Base-by-base conservation (phyloP, 2,113 vertebrate species). In the Salvelinus sp. region DNA sequence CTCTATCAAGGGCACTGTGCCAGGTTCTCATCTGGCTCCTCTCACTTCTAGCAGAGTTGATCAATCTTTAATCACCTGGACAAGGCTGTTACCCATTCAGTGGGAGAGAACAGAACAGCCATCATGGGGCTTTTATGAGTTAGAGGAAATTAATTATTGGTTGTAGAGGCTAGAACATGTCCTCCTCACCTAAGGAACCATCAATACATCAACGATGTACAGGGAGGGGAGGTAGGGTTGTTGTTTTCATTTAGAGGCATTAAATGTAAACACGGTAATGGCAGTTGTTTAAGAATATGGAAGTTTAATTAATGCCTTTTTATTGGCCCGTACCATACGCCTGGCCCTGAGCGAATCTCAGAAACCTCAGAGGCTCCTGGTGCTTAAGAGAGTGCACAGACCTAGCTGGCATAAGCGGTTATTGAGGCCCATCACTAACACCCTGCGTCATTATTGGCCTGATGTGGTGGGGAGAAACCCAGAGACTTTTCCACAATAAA, bases 11-110 rank as follows among this genome's bases (percentile, higher is more conserved):
- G 30, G 30, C 16, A 48, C 3, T 25, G 20, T 58, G 64, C 67
- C 47, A 18, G 13, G 72, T 28, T 20, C 75, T 72, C 73, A 60
- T 70, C 38, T 71, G n/a, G 58, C 6, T 3, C n/a, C 20, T 62
- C 58, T 22, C 58, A 22, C 58, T 23, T 7, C 2, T 6, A 62
- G 58, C 23, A n/a, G 20, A n/a, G 25, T 50, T 27, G 27, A 47
- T 78, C 76, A 74, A 28, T 33, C 28, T 75, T 76, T 77, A 70
- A 73, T 81, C 74, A 78, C 74, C 62, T n/a, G 50, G 38, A 65
- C 74, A 33, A 58, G 54, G 48, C 48, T 62, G 48, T 70, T 69
- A 57, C 62, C 71, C 23, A 16, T 69, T 30, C 20, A 68, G 14
- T 13, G 28, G 79, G 65, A 20, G 33, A 50, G 38, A 77, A 76